These are phyloP conservation scores for Zoanthus sociatus DNA, from an alignment of 92 coral and sea anemone genomes.

Conservation along the genomic window DNA sequence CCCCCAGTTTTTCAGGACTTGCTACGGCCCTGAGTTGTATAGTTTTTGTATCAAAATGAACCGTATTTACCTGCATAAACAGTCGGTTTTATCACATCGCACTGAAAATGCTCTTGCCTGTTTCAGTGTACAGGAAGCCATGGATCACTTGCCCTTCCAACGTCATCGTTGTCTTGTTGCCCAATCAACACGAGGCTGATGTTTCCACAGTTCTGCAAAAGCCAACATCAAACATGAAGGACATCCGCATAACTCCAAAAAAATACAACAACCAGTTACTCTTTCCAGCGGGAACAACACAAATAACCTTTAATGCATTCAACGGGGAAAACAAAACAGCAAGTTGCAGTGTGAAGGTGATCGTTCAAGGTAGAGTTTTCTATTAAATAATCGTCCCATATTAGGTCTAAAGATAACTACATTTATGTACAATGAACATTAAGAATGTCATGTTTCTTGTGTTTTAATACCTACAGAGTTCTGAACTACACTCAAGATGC, in stretches of 20 bases:
- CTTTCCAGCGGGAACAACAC: constrained; percentile 24
- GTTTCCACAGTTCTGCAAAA: not conserved
- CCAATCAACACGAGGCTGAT: constrained; percentile 19
- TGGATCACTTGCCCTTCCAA: constrained; percentile 46
- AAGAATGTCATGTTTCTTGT: too few species aligned
- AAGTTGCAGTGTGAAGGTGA: constrained; percentile 10
- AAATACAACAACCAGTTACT: constrained; percentile 29
- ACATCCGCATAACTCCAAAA: constrained; percentile 13
- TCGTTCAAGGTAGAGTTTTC: constrained; percentile 22
- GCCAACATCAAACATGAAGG: constrained; percentile 19
- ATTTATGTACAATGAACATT: too few species aligned
- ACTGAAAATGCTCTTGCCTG: not conserved
- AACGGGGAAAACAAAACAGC: constrained; percentile 31
- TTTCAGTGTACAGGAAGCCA: constrained; percentile 34
- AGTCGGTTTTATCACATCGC: too few species aligned
- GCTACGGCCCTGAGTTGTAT: too few species aligned
- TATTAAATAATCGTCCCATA: too few species aligned
- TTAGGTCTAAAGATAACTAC: too few species aligned
- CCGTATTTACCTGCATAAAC: too few species aligned
- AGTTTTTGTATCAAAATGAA: too few species aligned
- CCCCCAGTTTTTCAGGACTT: too few species aligned
- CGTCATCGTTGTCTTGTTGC: constrained; percentile 15
- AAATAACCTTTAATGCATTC: constrained; percentile 12
- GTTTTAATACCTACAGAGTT: too few species aligned
- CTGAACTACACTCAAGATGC: too few species aligned